phyloP scores from a whole-genome alignment of 2,888 invertebrate species.

The Xestia sexstrigata region DNA sequence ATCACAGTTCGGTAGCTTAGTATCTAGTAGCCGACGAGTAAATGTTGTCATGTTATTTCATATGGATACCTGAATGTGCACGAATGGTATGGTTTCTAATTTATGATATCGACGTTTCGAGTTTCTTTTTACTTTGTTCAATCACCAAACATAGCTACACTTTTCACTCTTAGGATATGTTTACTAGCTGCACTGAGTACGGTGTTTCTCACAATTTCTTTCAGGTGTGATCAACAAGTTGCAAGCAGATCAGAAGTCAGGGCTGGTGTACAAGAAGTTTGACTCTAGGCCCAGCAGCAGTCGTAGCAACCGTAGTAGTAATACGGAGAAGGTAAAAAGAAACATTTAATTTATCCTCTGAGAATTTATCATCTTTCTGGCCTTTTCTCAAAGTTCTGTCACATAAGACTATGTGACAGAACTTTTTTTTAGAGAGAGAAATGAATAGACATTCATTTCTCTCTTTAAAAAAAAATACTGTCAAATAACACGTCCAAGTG shows the following conservation, averaged over 20 bases:
- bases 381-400: neutral
- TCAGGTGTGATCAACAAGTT: constrained; percentile 86
- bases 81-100: neutral
- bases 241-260: constrained; percentile 83
- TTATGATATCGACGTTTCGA: neutral
- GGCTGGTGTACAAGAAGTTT: constrained; percentile 69
- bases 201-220: constrained; percentile 43
- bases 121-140: neutral
- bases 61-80: neutral
- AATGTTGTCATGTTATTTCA: constrained; percentile 11
- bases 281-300: constrained; percentile 84
- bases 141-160: constrained; percentile 27
- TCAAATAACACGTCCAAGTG: neutral
- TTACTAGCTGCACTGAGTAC: constrained; percentile 45
- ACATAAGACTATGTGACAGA: too few species aligned
- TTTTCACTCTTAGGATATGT: neutral
- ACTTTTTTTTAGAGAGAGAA: too few species aligned
- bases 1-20: neutral
- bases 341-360: neutral
- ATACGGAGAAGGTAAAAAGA: constrained; percentile 79
- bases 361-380: neutral
- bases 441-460: too few species aligned
- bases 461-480: neutral
- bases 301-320: constrained; percentile 76
- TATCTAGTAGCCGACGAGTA: neutral